Conservation (phyloP, 2,113 vertebrate genomes). For the Cyphomyrus plagiostoma region DNA sequence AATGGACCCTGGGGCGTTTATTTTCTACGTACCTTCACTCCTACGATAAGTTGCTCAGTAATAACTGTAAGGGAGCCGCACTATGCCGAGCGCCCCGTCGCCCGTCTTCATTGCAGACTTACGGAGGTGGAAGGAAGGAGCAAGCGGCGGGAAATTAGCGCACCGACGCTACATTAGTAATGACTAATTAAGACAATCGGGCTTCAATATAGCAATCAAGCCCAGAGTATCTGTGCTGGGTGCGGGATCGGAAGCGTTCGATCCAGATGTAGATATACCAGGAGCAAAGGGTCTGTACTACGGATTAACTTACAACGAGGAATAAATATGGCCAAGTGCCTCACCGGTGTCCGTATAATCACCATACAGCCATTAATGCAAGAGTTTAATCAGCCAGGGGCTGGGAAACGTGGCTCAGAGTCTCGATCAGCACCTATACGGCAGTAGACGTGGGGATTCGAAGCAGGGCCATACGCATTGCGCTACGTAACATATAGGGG, state of each 20-base stretch:
- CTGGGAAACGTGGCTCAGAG: neutral
- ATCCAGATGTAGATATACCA: neutral
- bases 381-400: neutral
- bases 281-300: neutral
- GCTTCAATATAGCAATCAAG: slow-evolving; percentile 1
- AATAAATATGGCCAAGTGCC: neutral
- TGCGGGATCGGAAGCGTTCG: neutral
- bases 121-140: neutral
- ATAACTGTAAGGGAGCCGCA: neutral
- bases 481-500: neutral
- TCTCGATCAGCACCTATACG: neutral
- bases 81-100: neutral
- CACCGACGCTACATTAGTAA: neutral
- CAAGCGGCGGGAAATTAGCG: neutral
- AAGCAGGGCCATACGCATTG: neutral
- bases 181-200: neutral
- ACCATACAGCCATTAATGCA: neutral
- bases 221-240: neutral
- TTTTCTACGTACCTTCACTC: neutral
- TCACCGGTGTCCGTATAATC: neutral
- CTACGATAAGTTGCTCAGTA: neutral
- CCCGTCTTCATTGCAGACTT: neutral
- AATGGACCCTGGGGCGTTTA: neutral
- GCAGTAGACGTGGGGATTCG: neutral
- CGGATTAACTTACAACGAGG: neutral